Evolutionary conservation across 2,888 invertebrate species (phyloP).

Genomic region (Trachelus stipa): DNA sequence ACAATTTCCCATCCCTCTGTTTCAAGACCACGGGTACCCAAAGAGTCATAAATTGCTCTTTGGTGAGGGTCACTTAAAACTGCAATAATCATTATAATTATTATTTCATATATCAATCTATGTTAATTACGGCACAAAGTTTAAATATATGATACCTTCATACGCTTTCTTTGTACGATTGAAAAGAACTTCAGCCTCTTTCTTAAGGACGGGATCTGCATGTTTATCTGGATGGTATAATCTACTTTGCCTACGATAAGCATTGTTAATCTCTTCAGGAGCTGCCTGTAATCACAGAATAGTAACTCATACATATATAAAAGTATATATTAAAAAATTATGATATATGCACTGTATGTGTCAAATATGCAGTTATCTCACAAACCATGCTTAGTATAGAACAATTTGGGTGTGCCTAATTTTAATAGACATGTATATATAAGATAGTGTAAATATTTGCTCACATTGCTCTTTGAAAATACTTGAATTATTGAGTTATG

Average conservation of each 20-base stretch:
- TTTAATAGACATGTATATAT: not conserved
- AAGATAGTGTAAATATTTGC: not conserved
- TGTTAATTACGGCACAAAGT: not conserved
- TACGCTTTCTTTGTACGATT: constrained; percentile 94
- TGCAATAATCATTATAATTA: constrained; percentile 48
- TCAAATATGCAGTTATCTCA: not conserved
- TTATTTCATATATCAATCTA: constrained; percentile 1
- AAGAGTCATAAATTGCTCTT: constrained; percentile 92
- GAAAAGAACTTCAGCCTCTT: constrained; percentile 92
- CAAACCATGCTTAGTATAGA: not conserved
- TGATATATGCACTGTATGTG: not conserved
- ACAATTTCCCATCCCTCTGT: constrained; percentile 97
- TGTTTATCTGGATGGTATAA: constrained; percentile 99
- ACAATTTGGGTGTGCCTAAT: not conserved
- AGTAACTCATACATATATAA: not conserved
- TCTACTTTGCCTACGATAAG: constrained; percentile 90
- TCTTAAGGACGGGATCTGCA: constrained; percentile 82
- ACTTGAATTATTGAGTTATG: not conserved
- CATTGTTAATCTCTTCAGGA: constrained; percentile 91
- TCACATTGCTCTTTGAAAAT: not conserved
- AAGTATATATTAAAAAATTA: constrained; percentile 7
- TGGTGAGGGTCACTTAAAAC: constrained; percentile 93
- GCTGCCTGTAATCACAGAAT: constrained; percentile 77
- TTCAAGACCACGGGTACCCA: constrained; percentile 84
- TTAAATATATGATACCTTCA: constrained; percentile 74